Conservation (phyloP, 2,113 vertebrate species). For the Accipiter virgatus region DNA sequence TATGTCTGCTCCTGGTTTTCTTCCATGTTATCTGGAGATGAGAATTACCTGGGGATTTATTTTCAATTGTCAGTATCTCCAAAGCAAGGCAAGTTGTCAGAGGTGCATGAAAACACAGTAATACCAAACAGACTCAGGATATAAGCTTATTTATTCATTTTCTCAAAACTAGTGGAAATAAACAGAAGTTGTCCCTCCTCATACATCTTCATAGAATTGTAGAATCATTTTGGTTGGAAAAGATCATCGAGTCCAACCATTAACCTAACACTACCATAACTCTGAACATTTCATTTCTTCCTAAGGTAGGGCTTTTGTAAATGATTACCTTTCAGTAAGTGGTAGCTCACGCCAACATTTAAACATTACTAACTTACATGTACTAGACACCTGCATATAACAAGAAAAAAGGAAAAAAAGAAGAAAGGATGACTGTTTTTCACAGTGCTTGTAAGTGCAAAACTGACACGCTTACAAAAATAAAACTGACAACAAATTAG, state of each 20-base stretch:
- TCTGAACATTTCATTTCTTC: background rate
- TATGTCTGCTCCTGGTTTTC: background rate
- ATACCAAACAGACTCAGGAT: background rate
- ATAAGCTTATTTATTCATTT: background rate
- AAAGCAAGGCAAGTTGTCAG: background rate
- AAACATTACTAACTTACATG: background rate
- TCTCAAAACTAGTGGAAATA: background rate
- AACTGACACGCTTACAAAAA: background rate
- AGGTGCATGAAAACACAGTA: background rate
- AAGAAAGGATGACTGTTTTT: background rate
- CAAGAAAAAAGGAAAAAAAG: background rate
- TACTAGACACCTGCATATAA: background rate
- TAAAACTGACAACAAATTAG: background rate
- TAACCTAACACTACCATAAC: background rate
- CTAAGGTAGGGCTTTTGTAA: background rate
- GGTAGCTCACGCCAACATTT: background rate
- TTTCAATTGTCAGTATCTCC: background rate
- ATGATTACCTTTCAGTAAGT: background rate
- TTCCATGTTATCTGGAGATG: background rate
- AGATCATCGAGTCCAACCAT: rapidly evolving
- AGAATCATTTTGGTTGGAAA: background rate
- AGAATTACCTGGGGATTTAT: background rate
- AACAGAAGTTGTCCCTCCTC: background rate
- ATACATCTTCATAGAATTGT: background rate
- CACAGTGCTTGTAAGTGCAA: background rate